These are phyloP conservation scores for Agrochola macilenta DNA, from an alignment of 2,888 invertebrate genomes.

Conservation along the genomic window DNA sequence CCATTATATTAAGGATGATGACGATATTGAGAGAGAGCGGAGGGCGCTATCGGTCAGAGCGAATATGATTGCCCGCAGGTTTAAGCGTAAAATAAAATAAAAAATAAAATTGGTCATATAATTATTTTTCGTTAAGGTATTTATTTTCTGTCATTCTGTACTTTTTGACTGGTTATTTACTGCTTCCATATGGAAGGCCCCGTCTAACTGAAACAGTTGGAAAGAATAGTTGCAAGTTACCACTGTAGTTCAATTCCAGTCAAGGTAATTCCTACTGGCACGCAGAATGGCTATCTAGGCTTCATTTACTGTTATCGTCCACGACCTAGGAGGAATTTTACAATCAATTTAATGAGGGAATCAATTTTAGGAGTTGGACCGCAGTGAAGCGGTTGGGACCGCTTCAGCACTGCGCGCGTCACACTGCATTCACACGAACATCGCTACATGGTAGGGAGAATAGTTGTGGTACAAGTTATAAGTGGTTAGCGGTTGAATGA, in stretches of 20 bases:
- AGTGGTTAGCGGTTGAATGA: not conserved
- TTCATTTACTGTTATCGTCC: not conserved
- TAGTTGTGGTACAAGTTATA: not conserved
- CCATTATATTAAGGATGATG: no score
- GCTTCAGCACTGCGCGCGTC: slow-evolving; percentile 20
- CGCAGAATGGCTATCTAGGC: slow-evolving; percentile 5
- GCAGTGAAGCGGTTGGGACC: slow-evolving; percentile 22
- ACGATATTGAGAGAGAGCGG: no score
- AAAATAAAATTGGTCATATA: not conserved
- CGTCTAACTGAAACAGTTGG: not conserved
- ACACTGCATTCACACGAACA: slow-evolving; percentile 46
- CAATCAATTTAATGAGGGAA: slow-evolving; percentile 32
- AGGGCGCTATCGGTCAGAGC: no score
- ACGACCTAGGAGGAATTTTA: slow-evolving; percentile 16
- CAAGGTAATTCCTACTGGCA: not conserved
- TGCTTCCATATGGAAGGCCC: not conserved
- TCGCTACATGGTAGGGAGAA: slow-evolving; percentile 27
- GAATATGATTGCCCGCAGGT: no score
- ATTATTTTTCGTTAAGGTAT: not conserved
- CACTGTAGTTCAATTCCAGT: not conserved
- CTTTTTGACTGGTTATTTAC: not conserved
- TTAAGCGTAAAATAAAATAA: no score
- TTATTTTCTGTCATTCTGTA: not conserved
- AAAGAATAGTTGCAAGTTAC: not conserved
- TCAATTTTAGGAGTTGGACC: no score